Conservation (phyloP, 2,888 invertebrate species). For the Eurytoma adleriae region DNA sequence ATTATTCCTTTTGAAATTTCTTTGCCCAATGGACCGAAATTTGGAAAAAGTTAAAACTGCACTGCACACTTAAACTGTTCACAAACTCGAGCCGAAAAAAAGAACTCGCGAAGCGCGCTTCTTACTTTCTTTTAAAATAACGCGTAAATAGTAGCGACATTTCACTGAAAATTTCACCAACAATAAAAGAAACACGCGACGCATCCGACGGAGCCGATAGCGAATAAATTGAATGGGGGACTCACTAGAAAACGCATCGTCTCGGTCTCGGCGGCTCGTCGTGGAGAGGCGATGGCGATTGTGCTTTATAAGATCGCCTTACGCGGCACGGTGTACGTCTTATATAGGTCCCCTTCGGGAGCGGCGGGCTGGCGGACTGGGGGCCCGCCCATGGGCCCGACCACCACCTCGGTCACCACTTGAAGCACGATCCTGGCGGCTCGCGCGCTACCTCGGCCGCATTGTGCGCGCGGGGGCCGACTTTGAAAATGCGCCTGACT, state of each 20-base stretch:
- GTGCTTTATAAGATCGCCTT: slow-evolving; percentile 71
- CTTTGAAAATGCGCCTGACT: not conserved
- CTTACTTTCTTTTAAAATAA: not conserved
- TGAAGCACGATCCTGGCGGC: slow-evolving; percentile 59
- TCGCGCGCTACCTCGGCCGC: not conserved
- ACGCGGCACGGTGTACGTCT: slow-evolving; percentile 60
- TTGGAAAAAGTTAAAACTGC: not conserved
- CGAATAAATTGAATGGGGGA: slow-evolving; percentile 50
- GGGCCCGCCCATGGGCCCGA: slow-evolving; percentile 74
- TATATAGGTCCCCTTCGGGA: slow-evolving; percentile 73
- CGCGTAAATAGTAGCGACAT: too few species aligned
- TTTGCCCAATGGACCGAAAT: too few species aligned
- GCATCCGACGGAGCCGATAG: too few species aligned
- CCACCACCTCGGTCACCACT: slow-evolving; percentile 66
- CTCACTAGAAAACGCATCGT: slow-evolving; percentile 71
- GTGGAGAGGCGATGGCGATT: slow-evolving; percentile 69
- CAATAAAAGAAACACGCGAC: too few species aligned
- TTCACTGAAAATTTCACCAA: too few species aligned
- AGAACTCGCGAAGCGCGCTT: not conserved
- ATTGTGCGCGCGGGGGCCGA: not conserved
- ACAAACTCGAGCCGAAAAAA: slow-evolving; percentile 1
- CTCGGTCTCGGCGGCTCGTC: slow-evolving; percentile 52
- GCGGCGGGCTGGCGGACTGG: slow-evolving; percentile 62
- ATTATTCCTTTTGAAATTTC: too few species aligned
- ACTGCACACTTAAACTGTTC: slow-evolving; percentile 26